phyloP scores from a whole-genome alignment of 1,140 invertebrate genomes.

The Yoshiicerus persimilis region DNA sequence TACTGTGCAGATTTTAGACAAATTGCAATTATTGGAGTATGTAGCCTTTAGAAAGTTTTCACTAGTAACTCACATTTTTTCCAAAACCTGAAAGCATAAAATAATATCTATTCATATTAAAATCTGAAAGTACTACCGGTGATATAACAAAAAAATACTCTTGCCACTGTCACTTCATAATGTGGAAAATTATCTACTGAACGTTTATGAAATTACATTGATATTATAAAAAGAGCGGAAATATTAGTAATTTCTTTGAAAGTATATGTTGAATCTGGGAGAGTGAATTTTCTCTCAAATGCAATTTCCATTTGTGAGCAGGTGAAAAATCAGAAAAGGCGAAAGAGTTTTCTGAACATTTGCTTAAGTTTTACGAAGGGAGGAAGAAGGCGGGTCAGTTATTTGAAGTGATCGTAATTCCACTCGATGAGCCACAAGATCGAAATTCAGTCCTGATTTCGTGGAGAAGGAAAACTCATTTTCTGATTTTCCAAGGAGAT shows the following conservation, averaged over 20 bases:
- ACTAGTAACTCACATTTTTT: too few species aligned
- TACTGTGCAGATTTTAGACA: too few species aligned
- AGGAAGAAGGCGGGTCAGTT: background rate
- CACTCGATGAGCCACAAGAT: constrained; percentile 23
- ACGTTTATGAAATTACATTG: too few species aligned
- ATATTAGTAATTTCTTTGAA: background rate
- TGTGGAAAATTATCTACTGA: too few species aligned
- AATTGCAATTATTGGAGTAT: too few species aligned
- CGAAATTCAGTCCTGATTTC: background rate
- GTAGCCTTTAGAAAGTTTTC: too few species aligned
- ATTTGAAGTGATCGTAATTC: constrained; percentile 30
- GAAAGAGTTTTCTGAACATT: constrained; percentile 26
- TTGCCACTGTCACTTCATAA: too few species aligned
- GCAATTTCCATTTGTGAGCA: background rate
- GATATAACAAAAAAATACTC: too few species aligned
- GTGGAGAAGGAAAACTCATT: background rate
- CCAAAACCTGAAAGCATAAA: too few species aligned
- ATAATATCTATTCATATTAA: too few species aligned
- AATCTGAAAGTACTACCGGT: too few species aligned
- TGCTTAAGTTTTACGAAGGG: background rate
- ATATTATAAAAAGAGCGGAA: too few species aligned
- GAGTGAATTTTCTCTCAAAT: background rate
- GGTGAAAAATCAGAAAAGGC: constrained; percentile 10
- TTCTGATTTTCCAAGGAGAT: constrained; percentile 4
- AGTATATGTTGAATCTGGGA: background rate